A percentile compares a stretch with the other conserved stretches of the same genome.
Evolutionary conservation across 1,140 invertebrate genomes (phyloP).

Genomic region (Steinernema khuongi): DNA sequence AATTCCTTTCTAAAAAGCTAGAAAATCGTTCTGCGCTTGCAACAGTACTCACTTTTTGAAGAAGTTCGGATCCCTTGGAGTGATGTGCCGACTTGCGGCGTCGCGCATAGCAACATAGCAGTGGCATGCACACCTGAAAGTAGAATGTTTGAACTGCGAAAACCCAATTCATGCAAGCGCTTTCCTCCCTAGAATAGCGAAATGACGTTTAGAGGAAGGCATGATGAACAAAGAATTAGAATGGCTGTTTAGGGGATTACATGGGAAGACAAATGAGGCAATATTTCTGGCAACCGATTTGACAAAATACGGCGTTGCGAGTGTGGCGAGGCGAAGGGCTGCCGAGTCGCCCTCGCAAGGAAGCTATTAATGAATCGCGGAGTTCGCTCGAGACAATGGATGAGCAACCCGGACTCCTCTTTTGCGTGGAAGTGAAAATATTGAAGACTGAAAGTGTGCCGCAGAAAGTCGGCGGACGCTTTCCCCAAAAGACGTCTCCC

Average conservation of each 20-base stretch:
- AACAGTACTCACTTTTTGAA: background rate
- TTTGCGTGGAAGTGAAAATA: background rate
- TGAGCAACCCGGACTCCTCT: background rate
- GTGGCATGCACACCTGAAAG: conserved; percentile 5
- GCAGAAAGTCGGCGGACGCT: background rate
- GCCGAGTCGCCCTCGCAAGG: background rate
- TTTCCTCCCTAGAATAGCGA: background rate
- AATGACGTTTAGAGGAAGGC: background rate
- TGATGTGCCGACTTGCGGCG: conserved; percentile 8
- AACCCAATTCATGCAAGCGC: background rate
- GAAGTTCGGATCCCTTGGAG: background rate
- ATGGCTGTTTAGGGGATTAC: conserved; percentile 14
- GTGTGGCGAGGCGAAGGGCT: background rate
- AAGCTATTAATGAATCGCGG: background rate
- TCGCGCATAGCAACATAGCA: conserved; percentile 1
- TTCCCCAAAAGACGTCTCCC: conserved; percentile 15
- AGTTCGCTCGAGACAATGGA: background rate
- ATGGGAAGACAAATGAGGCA: background rate
- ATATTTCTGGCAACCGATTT: background rate
- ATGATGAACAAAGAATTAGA: conserved; percentile 8
- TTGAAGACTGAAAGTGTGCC: background rate
- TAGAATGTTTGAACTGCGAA: background rate
- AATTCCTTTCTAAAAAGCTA: conserved; percentile 33
- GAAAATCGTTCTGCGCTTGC: background rate
- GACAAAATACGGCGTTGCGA: background rate